A percentile compares a stretch with the other conserved stretches of the same genome.
These are phyloP conservation scores for Tragulus kanchil DNA, from an alignment of 2,113 vertebrate genomes.

Conservation along the genomic window DNA sequence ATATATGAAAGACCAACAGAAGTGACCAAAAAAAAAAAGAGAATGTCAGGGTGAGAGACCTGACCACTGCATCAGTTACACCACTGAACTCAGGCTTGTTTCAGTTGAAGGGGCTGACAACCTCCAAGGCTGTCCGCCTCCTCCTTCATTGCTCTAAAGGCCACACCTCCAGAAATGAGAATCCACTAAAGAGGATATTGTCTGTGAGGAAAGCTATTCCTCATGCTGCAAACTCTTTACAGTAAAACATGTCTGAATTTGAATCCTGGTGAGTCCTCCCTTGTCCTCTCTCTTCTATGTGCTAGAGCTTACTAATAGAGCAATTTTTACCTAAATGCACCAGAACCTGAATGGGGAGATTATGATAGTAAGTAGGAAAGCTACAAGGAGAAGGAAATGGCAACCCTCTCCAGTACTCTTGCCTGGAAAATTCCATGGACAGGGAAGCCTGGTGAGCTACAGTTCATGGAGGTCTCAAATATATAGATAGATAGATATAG, in stretches of 20 bases:
- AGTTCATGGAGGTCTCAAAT: too few species aligned
- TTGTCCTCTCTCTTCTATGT: neutral
- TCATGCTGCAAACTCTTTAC: neutral
- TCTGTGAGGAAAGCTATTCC: neutral
- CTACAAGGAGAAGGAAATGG: too few species aligned
- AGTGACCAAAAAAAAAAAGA: too few species aligned
- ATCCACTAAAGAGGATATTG: neutral
- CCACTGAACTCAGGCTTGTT: neutral
- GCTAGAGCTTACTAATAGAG: neutral
- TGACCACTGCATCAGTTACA: neutral
- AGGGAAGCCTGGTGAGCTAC: too few species aligned
- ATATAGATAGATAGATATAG: too few species aligned
- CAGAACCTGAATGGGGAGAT: neutral
- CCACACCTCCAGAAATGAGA: neutral
- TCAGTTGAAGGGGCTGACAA: neutral
- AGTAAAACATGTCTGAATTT: neutral
- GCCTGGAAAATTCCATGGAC: too few species aligned
- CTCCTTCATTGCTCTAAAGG: neutral
- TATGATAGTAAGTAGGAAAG: neutral
- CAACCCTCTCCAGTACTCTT: too few species aligned
- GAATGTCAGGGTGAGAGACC: too few species aligned
- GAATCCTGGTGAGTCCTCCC: neutral
- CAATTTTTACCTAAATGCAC: neutral
- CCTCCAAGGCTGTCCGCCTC: neutral
- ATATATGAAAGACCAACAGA: too few species aligned